Percentiles rank a stretch among this genome's conserved stretches.
Conservation (phyloP, 1,140 invertebrate genomes). For the Trachymyrmex cornetzi region DNA sequence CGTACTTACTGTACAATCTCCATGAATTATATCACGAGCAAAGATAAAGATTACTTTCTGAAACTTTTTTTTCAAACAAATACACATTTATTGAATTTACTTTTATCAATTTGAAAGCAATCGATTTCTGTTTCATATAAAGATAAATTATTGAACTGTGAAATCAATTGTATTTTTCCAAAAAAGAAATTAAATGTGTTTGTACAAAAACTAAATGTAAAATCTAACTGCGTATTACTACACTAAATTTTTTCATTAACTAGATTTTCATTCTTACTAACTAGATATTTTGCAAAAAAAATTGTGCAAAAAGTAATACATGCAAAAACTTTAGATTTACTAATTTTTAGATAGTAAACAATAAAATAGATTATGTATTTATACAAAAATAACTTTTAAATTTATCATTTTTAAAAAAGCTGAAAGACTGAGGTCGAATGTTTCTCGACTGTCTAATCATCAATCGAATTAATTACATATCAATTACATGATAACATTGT, state of each 20-base stretch:
- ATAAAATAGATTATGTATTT: too few species aligned
- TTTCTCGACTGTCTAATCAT: not conserved
- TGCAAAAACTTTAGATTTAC: not conserved
- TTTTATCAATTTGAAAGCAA: not conserved
- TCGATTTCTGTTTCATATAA: not conserved
- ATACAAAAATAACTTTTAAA: not conserved
- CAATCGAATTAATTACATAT: conserved; percentile 14
- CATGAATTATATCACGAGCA: not conserved
- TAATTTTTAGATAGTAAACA: not conserved
- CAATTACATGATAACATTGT: conserved; percentile 3
- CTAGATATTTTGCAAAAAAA: not conserved
- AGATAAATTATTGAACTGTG: not conserved
- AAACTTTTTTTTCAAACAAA: conserved; percentile 2
- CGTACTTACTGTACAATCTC: too few species aligned
- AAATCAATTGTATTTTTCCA: not conserved
- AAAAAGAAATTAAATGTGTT: conserved; percentile 10
- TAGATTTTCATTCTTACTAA: not conserved
- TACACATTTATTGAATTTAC: not conserved
- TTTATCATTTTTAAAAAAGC: not conserved
- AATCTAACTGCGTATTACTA: not conserved
- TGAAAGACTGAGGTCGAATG: not conserved
- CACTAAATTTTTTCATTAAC: not conserved
- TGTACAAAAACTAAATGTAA: not conserved
- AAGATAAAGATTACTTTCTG: not conserved
- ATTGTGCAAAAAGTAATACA: not conserved